These are phyloP conservation scores for Arrhopalites spinosus DNA, from an alignment of 2,888 invertebrate species.

Conservation along the genomic window DNA sequence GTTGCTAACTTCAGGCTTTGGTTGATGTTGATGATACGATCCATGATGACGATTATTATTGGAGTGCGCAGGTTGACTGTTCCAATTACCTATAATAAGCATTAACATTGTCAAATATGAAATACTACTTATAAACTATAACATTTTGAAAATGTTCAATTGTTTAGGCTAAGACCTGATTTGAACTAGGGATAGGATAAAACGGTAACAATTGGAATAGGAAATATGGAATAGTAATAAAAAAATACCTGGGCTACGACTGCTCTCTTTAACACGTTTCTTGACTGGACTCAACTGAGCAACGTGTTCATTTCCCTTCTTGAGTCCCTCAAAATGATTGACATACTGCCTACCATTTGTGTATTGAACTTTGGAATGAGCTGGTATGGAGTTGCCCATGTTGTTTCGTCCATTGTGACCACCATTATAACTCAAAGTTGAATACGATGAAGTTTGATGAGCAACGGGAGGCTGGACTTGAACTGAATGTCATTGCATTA, in stretches of 20 bases:
- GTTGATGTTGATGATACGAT: slow-evolving; percentile 44
- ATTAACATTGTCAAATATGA: no score
- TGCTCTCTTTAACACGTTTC: slow-evolving; percentile 94
- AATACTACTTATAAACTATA: no score
- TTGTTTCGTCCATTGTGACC: slow-evolving; percentile 36
- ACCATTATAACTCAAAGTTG: slow-evolving; percentile 48
- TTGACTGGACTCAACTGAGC: slow-evolving; percentile 91
- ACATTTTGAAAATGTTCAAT: no score
- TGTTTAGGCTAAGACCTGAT: no score
- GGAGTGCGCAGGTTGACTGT: slow-evolving; percentile 50
- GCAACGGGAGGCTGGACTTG: slow-evolving; percentile 53
- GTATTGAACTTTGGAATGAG: slow-evolving; percentile 53
- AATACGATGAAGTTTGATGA: slow-evolving; percentile 54
- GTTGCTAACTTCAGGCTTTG: slow-evolving; percentile 45
- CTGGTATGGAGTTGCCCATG: slow-evolving; percentile 54
- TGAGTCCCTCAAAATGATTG: slow-evolving; percentile 50
- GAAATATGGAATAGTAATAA: slow-evolving; percentile 21
- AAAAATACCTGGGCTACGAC: slow-evolving; percentile 67
- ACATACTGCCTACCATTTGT: slow-evolving; percentile 47
- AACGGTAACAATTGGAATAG: background rate
- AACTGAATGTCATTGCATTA: slow-evolving; percentile 49
- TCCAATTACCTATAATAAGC: slow-evolving; percentile 48
- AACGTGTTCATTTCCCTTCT: slow-evolving; percentile 73
- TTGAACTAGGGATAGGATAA: no score
- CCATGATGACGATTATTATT: slow-evolving; percentile 40